phyloP scores from a whole-genome alignment of 1,140 invertebrate species.

The Bombus sibiricus region DNA sequence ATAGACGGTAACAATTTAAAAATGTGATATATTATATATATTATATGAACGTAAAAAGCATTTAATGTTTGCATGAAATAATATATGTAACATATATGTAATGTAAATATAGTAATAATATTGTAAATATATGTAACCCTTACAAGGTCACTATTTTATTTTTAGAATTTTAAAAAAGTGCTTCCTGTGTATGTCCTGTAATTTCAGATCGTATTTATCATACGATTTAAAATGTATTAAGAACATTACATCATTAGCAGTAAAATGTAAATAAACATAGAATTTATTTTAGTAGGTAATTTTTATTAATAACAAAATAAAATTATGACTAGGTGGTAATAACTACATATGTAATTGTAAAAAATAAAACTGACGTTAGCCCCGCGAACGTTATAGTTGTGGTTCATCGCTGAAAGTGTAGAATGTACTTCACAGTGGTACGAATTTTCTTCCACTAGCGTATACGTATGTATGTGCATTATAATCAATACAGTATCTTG shows the following conservation, averaged over 20 bases:
- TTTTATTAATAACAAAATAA: constrained; percentile 17
- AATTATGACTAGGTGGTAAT: background rate
- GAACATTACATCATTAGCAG: background rate
- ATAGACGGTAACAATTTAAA: constrained; percentile 8
- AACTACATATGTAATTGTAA: background rate
- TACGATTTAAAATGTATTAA: background rate
- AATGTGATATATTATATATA: background rate
- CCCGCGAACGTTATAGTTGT: no score
- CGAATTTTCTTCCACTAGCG: no score
- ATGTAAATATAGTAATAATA: background rate
- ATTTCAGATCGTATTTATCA: background rate
- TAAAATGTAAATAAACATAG: background rate
- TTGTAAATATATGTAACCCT: no score
- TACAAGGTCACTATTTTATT: constrained; percentile 16
- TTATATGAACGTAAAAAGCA: background rate
- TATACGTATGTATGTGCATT: no score
- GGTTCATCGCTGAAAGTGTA: no score
- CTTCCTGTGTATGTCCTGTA: background rate
- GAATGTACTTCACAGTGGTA: no score
- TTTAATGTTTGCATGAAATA: background rate
- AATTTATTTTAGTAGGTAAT: background rate
- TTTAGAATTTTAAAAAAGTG: background rate
- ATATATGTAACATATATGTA: background rate
- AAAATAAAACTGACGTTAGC: background rate
- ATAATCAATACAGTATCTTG: no score